A percentile compares a stretch with the other conserved stretches of the same genome.
phyloP scores from a whole-genome alignment of 1,140 invertebrate species.

The Araneus ventricosus region DNA sequence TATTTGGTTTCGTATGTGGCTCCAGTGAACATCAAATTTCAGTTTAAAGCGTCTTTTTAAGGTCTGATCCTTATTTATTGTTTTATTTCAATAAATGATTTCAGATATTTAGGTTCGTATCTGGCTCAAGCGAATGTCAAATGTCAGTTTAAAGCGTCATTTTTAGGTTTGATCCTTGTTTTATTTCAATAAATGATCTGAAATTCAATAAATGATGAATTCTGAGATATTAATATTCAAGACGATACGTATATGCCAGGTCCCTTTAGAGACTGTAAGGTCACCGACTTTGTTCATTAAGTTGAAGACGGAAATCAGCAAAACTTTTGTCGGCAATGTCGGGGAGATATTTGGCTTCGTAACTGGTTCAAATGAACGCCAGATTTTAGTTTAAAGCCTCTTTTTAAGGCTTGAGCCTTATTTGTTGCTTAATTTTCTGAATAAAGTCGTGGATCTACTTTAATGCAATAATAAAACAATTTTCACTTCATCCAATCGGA shows the following conservation, averaged over 20 bases:
- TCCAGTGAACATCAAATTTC: no score
- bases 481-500: background rate
- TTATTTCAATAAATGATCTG: no score
- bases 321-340: background rate
- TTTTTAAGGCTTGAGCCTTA: no score
- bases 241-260: constrained; percentile 31
- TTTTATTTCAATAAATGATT: no score
- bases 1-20: background rate
- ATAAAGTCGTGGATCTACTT: background rate
- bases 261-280: background rate
- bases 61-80: no score
- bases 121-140: background rate
- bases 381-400: no score
- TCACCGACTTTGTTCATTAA: background rate
- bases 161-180: no score
- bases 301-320: background rate
- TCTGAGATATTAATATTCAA: constrained; percentile 40
- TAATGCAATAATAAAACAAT: no score
- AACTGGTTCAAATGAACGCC: background rate
- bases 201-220: no score
- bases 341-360: background rate
- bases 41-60: no score
- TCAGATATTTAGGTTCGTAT: background rate
- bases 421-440: background rate
- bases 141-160: no score